These are phyloP conservation scores for Apteryx mantelli DNA, from an alignment of 2,113 vertebrate species.

Conservation along the genomic window DNA sequence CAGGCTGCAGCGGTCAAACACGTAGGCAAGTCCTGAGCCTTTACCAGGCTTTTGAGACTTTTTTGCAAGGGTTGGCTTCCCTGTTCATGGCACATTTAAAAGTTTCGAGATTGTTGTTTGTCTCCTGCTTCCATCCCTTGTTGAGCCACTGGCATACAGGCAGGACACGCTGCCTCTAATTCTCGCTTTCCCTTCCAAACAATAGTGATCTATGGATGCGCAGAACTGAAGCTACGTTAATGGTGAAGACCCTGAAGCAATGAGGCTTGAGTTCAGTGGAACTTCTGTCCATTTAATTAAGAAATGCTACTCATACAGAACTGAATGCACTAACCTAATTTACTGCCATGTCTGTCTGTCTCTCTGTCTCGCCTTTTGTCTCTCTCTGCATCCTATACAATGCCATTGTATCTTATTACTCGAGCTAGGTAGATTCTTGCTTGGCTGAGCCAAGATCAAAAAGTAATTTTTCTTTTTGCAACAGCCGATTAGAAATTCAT, in stretches of 20 bases:
- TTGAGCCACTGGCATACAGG: not conserved
- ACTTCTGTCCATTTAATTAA: constrained; percentile 55
- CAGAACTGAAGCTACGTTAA: not conserved
- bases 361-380: constrained; percentile 58
- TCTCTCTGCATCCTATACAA: constrained; percentile 5
- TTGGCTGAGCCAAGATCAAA: constrained; percentile 86
- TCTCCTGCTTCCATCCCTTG: not conserved
- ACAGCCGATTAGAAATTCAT: constrained; percentile 90
- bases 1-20: fast-evolving
- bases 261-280: not conserved
- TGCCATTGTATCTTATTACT: constrained; percentile 70
- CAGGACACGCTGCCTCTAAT: not conserved
- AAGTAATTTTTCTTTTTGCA: constrained; percentile 87
- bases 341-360: not conserved
- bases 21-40: not conserved
- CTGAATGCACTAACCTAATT: constrained; percentile 33
- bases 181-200: not conserved
- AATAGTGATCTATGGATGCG: not conserved
- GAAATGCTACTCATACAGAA: constrained; percentile 60
- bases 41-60: not conserved
- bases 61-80: not conserved
- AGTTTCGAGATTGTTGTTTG: not conserved
- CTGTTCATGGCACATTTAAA: fast-evolving
- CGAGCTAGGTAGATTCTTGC: constrained; percentile 78
- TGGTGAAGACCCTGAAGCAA: constrained; percentile 25